These are phyloP conservation scores for Stramonita haemastoma DNA, from an alignment of 2,888 invertebrate species.

Conservation along the genomic window DNA sequence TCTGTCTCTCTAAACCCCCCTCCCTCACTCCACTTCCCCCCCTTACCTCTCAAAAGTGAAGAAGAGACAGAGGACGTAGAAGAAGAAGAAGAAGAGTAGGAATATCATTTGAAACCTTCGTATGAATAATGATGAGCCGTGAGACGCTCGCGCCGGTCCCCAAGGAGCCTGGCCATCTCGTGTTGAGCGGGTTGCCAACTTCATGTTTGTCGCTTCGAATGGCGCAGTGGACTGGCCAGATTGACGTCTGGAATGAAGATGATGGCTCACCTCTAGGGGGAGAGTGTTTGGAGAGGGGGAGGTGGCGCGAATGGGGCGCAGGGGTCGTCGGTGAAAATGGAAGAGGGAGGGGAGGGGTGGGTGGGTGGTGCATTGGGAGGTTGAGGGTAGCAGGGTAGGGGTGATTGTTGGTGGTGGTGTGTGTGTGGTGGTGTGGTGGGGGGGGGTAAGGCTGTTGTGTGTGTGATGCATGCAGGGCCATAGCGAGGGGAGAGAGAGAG, in stretches of 20 bases:
- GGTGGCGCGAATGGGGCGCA: not conserved
- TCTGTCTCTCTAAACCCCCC: not conserved
- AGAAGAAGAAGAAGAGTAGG: constrained; percentile 12
- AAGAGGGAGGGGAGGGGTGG: not conserved
- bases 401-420: not conserved
- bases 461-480: too few relatives aligned
- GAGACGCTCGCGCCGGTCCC: not conserved
- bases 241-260: constrained; percentile 24
- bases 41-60: not conserved
- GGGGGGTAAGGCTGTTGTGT: not conserved
- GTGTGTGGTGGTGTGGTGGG: not conserved
- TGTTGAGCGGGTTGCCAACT: constrained; percentile 36
- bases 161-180: constrained; percentile 9
- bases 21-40: not conserved
- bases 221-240: not conserved
- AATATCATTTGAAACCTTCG: constrained; percentile 34
- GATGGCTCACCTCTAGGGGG: not conserved
- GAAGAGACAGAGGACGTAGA: too few relatives aligned
- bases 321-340: not conserved
- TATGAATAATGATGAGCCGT: constrained; percentile 38
- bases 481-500: not conserved
- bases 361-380: not conserved
- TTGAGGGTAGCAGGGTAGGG: not conserved
- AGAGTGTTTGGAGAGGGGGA: not conserved
- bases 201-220: constrained; percentile 42